Evolutionary conservation across 2,113 vertebrate genomes (phyloP), one percentile per base, ranked within the genome.

Genomic region (Philantomba maxwellii): DNA sequence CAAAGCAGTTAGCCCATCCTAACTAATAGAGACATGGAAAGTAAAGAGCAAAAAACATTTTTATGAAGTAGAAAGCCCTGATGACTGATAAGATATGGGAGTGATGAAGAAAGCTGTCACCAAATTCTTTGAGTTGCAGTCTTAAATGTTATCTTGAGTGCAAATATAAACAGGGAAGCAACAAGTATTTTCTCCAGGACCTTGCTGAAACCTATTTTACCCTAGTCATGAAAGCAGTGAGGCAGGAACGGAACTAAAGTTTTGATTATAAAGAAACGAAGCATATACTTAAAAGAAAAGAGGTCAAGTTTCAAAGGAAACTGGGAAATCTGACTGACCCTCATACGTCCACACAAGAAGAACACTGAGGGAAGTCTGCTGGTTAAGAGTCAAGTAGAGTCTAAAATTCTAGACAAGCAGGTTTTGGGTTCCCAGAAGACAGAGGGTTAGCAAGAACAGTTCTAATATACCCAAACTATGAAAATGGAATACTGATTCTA

Each of bases 31-130:
- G 64, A 86, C 78, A 83, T 36, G 51, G 57, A 91, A 89, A 64
- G 58, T 82, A 87, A 93, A 95, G 84, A 96, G 84, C 36, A 94
- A 92, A 97, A 95, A 94, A 88, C 57, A 95, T 96, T 96, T 97
- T 94, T 91, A 93, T 70, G 89, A 94, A 62, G 39, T 43, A 57
- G 81, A 96, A 80, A 94, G 66, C 30, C 30, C 51, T 14, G 14
- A 95, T 85, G 51, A 87, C 57, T 75, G 57, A 89, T 85, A 88
- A 94, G 81, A 84, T 81, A 96, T 47, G 45, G 47, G 70, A 80
- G 6, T 80, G 93, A 95, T 84, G 53, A 88, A 93, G 82, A 89
- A 95, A 90, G 57, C 1, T 96, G 66, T 95, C 91, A 95, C 33
- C 30, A 93, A 96, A 95, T 84, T 97, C 26, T 86, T 83, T 78